These are phyloP conservation scores for Emberiza fucata DNA, from an alignment of 2,113 vertebrate species.

Conservation along the genomic window DNA sequence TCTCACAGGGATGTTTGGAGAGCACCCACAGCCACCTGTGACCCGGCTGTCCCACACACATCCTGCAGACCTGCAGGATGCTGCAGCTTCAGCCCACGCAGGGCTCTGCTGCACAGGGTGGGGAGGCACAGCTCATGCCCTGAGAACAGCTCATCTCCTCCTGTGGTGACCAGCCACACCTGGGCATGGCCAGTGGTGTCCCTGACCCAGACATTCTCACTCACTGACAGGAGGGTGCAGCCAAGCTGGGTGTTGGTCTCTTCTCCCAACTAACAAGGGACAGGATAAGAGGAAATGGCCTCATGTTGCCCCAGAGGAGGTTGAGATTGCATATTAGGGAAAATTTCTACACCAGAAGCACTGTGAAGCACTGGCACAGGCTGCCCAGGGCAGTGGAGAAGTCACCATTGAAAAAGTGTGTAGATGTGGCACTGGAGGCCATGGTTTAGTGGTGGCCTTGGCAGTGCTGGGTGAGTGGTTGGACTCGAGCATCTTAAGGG, in stretches of 20 bases:
- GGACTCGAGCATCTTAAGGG: neutral
- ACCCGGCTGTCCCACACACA: neutral
- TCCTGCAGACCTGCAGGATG: neutral
- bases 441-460: neutral
- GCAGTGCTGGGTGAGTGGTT: accelerated
- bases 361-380: neutral
- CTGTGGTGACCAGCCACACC: neutral
- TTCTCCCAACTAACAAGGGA: neutral
- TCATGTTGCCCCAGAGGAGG: neutral
- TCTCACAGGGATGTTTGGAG: neutral
- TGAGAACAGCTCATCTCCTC: neutral
- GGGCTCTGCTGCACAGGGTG: neutral
- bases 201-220: neutral
- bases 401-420: no score
- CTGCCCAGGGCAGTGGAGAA: neutral
- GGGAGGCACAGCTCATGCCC: neutral
- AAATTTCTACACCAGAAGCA: neutral
- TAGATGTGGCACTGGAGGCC: neutral
- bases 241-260: neutral
- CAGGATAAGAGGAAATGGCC: neutral
- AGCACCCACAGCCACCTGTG: neutral
- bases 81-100: neutral
- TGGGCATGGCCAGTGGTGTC: neutral
- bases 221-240: neutral
- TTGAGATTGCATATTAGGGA: neutral